These are phyloP conservation scores for Eudemis profundana DNA, from an alignment of 2,888 invertebrate species.

Conservation along the genomic window DNA sequence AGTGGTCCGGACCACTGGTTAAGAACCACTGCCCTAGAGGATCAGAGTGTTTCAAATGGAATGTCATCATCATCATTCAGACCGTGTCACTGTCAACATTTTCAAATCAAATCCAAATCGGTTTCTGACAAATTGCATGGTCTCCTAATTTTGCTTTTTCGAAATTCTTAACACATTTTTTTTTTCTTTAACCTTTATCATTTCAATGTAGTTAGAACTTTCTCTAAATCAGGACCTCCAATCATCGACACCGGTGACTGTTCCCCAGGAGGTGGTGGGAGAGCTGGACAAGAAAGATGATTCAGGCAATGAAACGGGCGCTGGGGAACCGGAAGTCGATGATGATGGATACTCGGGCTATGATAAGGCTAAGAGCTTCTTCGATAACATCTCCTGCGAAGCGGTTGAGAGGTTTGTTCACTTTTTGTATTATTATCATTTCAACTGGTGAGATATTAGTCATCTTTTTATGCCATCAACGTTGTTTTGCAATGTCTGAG, in stretches of 20 bases:
- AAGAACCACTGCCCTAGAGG: no score
- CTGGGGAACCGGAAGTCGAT: slow-evolving; percentile 92
- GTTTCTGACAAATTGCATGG: no score
- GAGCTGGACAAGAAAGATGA: slow-evolving; percentile 94
- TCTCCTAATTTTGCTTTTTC: no score
- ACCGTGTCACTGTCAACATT: no score
- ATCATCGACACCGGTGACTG: slow-evolving; percentile 11
- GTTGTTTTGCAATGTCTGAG: no score
- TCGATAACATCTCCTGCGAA: slow-evolving; percentile 99
- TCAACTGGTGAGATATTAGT: no score
- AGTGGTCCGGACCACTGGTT: no score
- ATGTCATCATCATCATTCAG: no score
- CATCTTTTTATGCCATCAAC: no score
- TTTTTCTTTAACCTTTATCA: background rate
- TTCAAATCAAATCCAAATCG: no score
- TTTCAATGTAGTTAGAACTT: background rate
- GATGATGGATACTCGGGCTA: slow-evolving; percentile 92
- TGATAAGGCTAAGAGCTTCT: slow-evolving; percentile 98
- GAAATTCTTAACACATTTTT: background rate
- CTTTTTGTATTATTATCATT: no score
- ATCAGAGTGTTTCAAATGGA: no score
- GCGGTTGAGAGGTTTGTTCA: slow-evolving; percentile 94
- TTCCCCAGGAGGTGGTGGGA: slow-evolving; percentile 57
- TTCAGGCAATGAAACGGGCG: slow-evolving; percentile 95
- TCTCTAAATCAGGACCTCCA: slow-evolving; percentile 11